A percentile compares a stretch with the other conserved stretches of the same genome.
phyloP scores from a whole-genome alignment of 1,140 invertebrate genomes.

The Drosophila santomea region DNA sequence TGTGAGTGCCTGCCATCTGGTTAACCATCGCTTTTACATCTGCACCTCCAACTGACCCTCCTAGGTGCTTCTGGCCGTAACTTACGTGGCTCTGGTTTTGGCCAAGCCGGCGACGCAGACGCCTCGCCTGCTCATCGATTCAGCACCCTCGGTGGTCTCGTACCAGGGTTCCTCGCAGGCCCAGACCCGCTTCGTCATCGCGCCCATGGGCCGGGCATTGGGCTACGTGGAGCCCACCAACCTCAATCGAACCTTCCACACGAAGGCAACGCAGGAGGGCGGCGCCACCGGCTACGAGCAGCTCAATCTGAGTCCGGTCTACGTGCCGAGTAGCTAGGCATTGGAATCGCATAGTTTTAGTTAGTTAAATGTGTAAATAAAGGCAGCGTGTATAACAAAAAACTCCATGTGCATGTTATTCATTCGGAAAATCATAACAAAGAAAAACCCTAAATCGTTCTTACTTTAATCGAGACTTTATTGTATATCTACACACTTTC shows the following conservation, averaged over 20 bases:
- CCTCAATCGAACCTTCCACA: constrained; percentile 72
- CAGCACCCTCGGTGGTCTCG: constrained; percentile 77
- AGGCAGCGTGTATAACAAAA: constrained; percentile 17
- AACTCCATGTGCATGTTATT: neutral
- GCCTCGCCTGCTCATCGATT: constrained; percentile 62
- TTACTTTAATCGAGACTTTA: too few species aligned
- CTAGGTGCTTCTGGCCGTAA: constrained; percentile 23
- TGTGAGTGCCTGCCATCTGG: too few species aligned
- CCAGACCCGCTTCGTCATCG: constrained; percentile 75
- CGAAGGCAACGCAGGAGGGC: constrained; percentile 35
- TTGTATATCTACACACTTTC: too few species aligned
- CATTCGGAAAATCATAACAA: neutral
- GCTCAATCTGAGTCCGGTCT: constrained; percentile 69
- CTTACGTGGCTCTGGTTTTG: constrained; percentile 23
- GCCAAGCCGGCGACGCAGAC: constrained; percentile 42
- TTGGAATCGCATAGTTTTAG: constrained; percentile 6
- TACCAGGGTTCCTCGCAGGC: constrained; percentile 78
- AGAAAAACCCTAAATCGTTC: too few species aligned
- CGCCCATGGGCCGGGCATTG: constrained; percentile 73
- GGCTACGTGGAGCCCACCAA: constrained; percentile 80
- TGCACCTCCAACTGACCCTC: neutral
- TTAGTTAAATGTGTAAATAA: constrained; percentile 39
- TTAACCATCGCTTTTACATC: too few species aligned
- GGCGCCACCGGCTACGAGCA: constrained; percentile 49
- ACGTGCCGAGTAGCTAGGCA: constrained; percentile 61